Evolutionary conservation across 2,888 invertebrate species (phyloP).

Genomic region (Creontiades dilutus): DNA sequence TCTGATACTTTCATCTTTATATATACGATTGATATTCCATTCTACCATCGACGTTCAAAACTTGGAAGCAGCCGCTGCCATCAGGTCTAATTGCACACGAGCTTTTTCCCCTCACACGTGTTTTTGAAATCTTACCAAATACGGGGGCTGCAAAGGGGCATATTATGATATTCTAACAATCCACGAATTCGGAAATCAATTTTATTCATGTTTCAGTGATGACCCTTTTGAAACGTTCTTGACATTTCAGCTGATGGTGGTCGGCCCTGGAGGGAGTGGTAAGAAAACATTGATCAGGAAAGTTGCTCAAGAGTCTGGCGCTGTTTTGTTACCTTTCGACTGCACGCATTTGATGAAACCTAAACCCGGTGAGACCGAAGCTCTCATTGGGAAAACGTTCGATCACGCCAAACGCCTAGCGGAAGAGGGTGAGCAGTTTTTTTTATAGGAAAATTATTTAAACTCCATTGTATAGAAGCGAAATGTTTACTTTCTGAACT

Average conservation of each 20-base stretch:
- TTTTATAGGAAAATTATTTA: neutral
- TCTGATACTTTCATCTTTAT: too few relatives aligned
- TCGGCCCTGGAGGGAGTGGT: conserved; percentile 82
- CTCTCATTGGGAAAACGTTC: conserved; percentile 79
- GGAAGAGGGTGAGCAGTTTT: conserved; percentile 77
- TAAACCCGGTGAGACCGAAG: conserved; percentile 81
- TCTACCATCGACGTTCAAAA: too few relatives aligned
- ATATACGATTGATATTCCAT: too few relatives aligned
- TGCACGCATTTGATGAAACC: conserved; percentile 79
- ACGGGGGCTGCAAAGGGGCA: too few relatives aligned
- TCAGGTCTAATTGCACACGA: too few relatives aligned
- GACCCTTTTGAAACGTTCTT: conserved; percentile 74
- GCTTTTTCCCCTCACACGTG: too few relatives aligned
- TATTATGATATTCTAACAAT: too few relatives aligned
- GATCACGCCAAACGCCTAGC: conserved; percentile 78
- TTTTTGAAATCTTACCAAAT: too few relatives aligned
- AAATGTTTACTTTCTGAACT: too few relatives aligned
- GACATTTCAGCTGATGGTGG: conserved; percentile 78
- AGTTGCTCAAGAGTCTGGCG: conserved; percentile 79
- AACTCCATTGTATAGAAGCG: neutral
- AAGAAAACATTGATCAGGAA: conserved; percentile 81
- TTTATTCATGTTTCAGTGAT: neutral
- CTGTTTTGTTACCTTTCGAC: conserved; percentile 79
- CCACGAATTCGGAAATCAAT: neutral
- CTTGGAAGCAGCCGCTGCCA: too few relatives aligned